Evolutionary conservation across 2,888 invertebrate species (phyloP).

Genomic region (Euplexia lucipara): DNA sequence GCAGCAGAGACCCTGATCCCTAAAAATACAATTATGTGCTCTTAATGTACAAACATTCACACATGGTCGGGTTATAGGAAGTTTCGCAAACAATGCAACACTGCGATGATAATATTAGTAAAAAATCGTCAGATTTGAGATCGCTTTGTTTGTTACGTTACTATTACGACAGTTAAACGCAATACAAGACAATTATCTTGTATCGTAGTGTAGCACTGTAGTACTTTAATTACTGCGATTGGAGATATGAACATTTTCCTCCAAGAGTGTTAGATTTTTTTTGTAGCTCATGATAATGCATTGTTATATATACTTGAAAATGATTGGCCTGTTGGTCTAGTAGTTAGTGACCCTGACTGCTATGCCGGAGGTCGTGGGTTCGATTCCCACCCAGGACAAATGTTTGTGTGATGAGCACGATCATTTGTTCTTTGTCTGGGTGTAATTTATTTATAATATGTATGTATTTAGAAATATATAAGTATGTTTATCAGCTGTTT

Average conservation of each 20-base stretch:
- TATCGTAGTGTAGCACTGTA: constrained; percentile 8
- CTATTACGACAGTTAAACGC: constrained; percentile 47
- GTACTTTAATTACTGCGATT: constrained; percentile 14
- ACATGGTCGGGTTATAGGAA: constrained; percentile 51
- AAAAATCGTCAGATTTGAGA: constrained; percentile 62
- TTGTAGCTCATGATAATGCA: no score
- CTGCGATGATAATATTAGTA: constrained; percentile 50
- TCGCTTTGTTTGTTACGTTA: constrained; percentile 63
- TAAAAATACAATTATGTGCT: constrained; percentile 5
- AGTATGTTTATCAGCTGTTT: no score
- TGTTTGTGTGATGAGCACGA: no score
- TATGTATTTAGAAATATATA: no score
- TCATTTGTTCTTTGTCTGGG: no score
- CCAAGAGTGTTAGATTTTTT: no score
- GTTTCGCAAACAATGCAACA: constrained; percentile 54
- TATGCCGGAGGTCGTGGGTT: no score
- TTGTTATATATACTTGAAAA: no score
- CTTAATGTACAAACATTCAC: neutral
- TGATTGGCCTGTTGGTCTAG: no score
- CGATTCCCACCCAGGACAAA: no score
- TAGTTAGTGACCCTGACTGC: no score
- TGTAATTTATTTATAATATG: no score
- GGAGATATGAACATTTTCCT: constrained; percentile 3
- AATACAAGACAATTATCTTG: constrained; percentile 30
- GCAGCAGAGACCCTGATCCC: neutral